A percentile compares a stretch with the other conserved stretches of the same genome.
phyloP scores from a whole-genome alignment of 2,113 vertebrate species.

The Heterocephalus glaber region DNA sequence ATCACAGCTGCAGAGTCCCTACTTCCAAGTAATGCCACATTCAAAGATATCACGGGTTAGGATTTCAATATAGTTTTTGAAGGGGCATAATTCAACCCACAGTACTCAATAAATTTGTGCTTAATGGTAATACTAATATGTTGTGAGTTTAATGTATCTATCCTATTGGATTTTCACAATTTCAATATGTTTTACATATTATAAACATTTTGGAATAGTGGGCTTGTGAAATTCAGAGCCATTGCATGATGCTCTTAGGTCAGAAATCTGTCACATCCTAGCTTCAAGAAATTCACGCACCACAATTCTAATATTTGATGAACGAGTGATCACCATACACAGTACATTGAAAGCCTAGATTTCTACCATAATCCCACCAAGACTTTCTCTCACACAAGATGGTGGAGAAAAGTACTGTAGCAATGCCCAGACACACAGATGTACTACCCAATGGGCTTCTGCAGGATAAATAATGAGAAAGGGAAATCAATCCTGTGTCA shows the following conservation, averaged over 20 bases:
- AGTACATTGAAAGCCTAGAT: background rate
- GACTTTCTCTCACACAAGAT: background rate
- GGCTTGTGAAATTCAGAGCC: constrained; percentile 13
- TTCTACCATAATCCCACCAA: background rate
- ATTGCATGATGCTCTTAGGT: background rate
- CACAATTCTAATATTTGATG: background rate
- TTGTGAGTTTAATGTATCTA: background rate
- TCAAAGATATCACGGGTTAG: background rate
- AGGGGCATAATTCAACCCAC: background rate
- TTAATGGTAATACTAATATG: background rate
- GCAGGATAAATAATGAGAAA: background rate
- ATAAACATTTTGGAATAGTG: background rate
- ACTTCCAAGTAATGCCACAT: constrained; percentile 1
- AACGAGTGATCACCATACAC: background rate
- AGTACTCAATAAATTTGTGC: background rate
- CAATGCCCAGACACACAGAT: background rate
- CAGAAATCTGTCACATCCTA: constrained; percentile 14
- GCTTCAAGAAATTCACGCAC: background rate
- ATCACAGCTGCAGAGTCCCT: background rate
- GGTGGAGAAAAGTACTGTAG: background rate
- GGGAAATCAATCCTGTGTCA: background rate
- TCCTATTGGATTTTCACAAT: background rate
- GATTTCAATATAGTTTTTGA: background rate
- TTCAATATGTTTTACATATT: background rate
- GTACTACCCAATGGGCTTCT: background rate